Conservation (phyloP, 1,140 invertebrate genomes). For the Lasioglossum baleicum region DNA sequence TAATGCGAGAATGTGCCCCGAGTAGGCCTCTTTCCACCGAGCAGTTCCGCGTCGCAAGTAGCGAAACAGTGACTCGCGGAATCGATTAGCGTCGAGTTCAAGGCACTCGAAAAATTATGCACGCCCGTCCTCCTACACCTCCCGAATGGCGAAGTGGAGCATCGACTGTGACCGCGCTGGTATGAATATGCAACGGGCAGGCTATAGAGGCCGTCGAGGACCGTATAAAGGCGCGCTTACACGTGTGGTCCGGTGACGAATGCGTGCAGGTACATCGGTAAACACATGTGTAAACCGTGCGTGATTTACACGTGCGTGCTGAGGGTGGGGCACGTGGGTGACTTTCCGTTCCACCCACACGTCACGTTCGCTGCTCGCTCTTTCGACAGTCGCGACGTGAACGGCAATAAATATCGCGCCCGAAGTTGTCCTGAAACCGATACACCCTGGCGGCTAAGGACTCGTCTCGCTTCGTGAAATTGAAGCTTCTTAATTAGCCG, state of each 20-base stretch:
- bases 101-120: conserved; percentile 65
- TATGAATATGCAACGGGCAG: conserved; percentile 68
- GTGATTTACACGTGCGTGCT: conserved; percentile 58
- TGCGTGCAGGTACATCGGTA: conserved; percentile 62
- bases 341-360: conserved; percentile 63
- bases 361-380: conserved; percentile 44
- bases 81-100: conserved; percentile 57
- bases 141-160: conserved; percentile 63
- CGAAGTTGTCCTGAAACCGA: conserved; percentile 25
- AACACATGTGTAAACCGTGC: conserved; percentile 61
- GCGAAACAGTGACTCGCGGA: conserved; percentile 25
- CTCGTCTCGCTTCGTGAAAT: conserved; percentile 14
- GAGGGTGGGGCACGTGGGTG: conserved; percentile 68
- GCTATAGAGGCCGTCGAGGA: conserved; percentile 42
- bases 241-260: conserved; percentile 58
- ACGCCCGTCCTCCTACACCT: conserved; percentile 68
- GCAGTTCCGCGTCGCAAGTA: conserved; percentile 6
- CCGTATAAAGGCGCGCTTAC: conserved; percentile 48
- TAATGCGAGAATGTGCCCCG: background rate
- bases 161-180: conserved; percentile 37
- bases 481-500: conserved; percentile 54
- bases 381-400: conserved; percentile 36
- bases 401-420: conserved; percentile 50
- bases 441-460: background rate
- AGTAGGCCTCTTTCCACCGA: background rate